Conservation (phyloP, 2,888 invertebrate species). For the Dasypolia templi region DNA sequence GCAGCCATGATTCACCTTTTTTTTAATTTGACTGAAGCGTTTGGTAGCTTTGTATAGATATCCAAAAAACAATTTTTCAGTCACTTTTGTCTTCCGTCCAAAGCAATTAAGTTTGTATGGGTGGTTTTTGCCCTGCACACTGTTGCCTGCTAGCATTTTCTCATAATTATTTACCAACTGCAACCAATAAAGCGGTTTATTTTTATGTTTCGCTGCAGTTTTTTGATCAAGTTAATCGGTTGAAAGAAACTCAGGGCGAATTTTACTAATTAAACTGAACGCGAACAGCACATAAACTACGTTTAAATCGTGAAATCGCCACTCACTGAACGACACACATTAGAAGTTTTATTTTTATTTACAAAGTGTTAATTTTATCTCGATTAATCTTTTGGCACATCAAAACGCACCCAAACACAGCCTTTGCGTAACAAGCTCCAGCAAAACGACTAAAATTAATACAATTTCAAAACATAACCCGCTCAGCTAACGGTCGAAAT, state of each 20-base stretch:
- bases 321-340: no score
- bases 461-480: conserved; percentile 54
- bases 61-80: not conserved
- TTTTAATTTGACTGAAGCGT: not conserved
- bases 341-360: no score
- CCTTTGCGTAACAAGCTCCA: conserved; percentile 12
- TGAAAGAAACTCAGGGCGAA: no score
- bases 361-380: no score
- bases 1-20: not conserved
- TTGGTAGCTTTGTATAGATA: not conserved
- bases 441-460: conserved; percentile 27
- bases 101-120: no score
- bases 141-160: not conserved
- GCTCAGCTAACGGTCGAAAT: conserved; percentile 53
- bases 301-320: no score
- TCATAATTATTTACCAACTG: not conserved
- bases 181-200: not conserved
- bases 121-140: not conserved
- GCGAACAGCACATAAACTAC: no score
- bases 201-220: no score
- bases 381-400: not conserved
- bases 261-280: no score
- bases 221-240: no score
- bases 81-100: not conserved
- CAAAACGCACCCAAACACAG: not conserved